These are phyloP conservation scores for Colostygia pectinataria DNA, from an alignment of 2,888 invertebrate species.

Conservation along the genomic window DNA sequence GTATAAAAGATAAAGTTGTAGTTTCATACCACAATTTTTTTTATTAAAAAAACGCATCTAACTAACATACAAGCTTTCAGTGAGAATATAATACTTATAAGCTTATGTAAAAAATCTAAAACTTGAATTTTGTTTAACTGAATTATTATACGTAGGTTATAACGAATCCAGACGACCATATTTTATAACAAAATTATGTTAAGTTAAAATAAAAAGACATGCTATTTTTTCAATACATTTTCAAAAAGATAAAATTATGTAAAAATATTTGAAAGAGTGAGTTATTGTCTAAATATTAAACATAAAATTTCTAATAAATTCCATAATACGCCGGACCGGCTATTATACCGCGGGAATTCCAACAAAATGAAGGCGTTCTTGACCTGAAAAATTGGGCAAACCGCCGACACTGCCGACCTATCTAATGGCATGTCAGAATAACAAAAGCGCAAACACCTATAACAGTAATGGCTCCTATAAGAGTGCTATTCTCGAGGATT, in stretches of 20 bases:
- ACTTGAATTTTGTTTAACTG: too few species aligned
- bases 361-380: constrained; percentile 16
- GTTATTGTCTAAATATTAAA: constrained; percentile 5
- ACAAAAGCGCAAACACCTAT: constrained; percentile 44
- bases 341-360: constrained; percentile 2
- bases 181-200: too few species aligned
- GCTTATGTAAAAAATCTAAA: too few species aligned
- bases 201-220: too few species aligned
- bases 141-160: too few species aligned
- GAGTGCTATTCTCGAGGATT: constrained; percentile 53
- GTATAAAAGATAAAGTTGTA: too few species aligned
- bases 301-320: constrained; percentile 6
- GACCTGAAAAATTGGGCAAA: constrained; percentile 23
- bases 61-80: too few species aligned
- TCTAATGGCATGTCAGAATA: constrained; percentile 44
- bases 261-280: neutral
- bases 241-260: neutral
- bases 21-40: too few species aligned
- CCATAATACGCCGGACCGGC: neutral
- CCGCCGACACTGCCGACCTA: constrained; percentile 16
- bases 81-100: too few species aligned
- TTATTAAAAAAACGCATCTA: too few species aligned
- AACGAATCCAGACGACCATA: too few species aligned
- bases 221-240: too few species aligned
- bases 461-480: constrained; percentile 55